Base-by-base conservation (phyloP, 2,888 invertebrate genomes). In the Petrolisthes manimaculis region DNA sequence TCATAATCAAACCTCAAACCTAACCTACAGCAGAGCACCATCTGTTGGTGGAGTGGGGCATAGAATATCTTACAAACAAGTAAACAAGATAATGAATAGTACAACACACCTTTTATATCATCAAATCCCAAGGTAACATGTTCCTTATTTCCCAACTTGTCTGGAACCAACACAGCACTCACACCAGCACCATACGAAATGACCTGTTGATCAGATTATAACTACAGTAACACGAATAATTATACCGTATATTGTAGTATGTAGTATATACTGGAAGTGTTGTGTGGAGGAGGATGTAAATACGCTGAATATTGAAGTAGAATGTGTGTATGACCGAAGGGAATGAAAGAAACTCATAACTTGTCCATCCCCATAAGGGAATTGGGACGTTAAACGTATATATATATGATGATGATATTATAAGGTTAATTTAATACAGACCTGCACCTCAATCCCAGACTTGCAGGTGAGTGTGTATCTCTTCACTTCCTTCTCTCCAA, bases 71-170 rank as follows among this genome's bases (percentile, higher is more conserved):
- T 37, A 37, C 37, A 37, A 37, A 37, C 37, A 37, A 37, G 37
- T 37, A 37, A 37, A 37, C 37, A 37, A 37, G 37, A 37, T 37
- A 37, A 37, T 37, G 37, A 37, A 37, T 37, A 37, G 9, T n/a
- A 55, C n/a, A 14, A 79, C 86, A 3, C 71, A 86, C 90, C 90
- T 80, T 90, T 83, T 18, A 90, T 79, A 14, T 83, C 74, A 77
- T 90, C 90, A 84, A 90, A 90, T 24, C 90, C 90, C 4, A 90
- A 71, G 21, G 85, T 84, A 2, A 90, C 82, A 77, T 90, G 83
- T 37, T 88, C 88, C 37, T 83, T 84, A 53, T 77, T 81, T n/a
- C 88, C 88, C n/a, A 55, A 18, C 61, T 83, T 80, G 78, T 90
- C 88, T 5, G 90, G 88, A 37, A 88, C 86, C 71, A 88, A 14